Base-by-base conservation (phyloP, 1,140 invertebrate genomes). In the Apis dorsata region DNA sequence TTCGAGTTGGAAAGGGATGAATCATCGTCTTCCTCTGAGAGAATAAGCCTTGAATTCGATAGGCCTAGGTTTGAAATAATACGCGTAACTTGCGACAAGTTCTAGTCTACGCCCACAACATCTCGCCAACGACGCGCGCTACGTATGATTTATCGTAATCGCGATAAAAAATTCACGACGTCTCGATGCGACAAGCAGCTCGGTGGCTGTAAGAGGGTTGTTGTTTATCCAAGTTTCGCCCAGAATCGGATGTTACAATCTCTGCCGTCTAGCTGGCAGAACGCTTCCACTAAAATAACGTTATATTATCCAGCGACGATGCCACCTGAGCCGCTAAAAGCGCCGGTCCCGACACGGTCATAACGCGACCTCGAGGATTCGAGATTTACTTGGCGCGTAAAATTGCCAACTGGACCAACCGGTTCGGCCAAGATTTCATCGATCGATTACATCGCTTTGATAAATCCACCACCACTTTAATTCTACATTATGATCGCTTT, bases 271-370 rank as follows among this genome's bases (percentile, higher is more conserved):
- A 85, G 83, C 78, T 79, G 83, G 80, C 82, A 71, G 82, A 86
- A 91, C 83, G 89, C 86, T 85, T 84, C 82, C 84, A 85, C 89
- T 90, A 86, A 93, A 93, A 93, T 92, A 93, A 92, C 91, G 92
- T 92, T 90, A 92, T 88, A 88, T 88, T 88, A 88, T 88, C 84
- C 73, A 77, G 51, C 76, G 86, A 90, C 83, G 83, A 74, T 85
- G 88, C 90, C 93, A 93, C 93, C 92, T 93, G 93, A 92, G 92
- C 91, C 92, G 88, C 91, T 93, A 94, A 93, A 93, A 94, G 93
- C 93, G 90, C 91, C 73, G 83, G 68, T 87, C 81, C 82, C 85
- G 85, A 74, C 85, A 83, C 78, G 86, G 65, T 88, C 86, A 86
- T 91, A 90, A 86, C 87, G 69, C 89, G 87, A 90, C 88, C 85